Evolutionary conservation across 2,888 invertebrate genomes (phyloP), one percentile per base, ranked within the genome.

Genomic region (Harpagoxenus sublaevis): DNA sequence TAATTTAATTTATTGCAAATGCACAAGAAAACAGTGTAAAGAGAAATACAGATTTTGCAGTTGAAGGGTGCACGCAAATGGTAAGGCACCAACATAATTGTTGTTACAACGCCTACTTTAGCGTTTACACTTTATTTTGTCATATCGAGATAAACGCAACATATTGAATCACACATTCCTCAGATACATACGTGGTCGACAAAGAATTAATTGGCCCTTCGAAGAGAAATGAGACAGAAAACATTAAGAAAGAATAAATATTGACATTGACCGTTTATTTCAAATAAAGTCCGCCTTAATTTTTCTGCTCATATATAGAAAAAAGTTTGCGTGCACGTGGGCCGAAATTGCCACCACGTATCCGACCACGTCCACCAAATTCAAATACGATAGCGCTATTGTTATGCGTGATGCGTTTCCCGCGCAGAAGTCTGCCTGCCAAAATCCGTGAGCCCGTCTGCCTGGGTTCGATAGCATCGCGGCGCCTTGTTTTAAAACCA

Each of bases 301-400:
- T 89, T 88, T 87, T 89, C 89, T 2, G 57, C 63, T 53, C 51
- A 23, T 75, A 23, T 75, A 53, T 39, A 66, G 28, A 18, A 9
- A 35, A 75, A 23, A 51, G 23, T 23, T 12, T 6, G 18, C 48
- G 53, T 31, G 18, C 9, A 55, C 28, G 28, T 53, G 66, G 23
- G 60, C 55, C 77, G 83, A 55, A 39, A 71, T 75, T 70, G 74
- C 65, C 73, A 23, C 55, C 85, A 23, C 62, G 68, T 74, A 75
- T 81, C 85, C 84, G 85, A 85, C 78, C 87, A 90, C 90, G 90
- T 91, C 18, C 90, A 88, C 88, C 91, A 90, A 93, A 93, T 93
- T 92, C 90, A 92, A 93, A 93, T 93, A 82, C 91, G 89, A 87
- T 31, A 89, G 87, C 87, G 88, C 71, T 86, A 94, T 95, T 95